phyloP scores from a whole-genome alignment of 2,888 invertebrate species.

The Clitarchus hookeri region DNA sequence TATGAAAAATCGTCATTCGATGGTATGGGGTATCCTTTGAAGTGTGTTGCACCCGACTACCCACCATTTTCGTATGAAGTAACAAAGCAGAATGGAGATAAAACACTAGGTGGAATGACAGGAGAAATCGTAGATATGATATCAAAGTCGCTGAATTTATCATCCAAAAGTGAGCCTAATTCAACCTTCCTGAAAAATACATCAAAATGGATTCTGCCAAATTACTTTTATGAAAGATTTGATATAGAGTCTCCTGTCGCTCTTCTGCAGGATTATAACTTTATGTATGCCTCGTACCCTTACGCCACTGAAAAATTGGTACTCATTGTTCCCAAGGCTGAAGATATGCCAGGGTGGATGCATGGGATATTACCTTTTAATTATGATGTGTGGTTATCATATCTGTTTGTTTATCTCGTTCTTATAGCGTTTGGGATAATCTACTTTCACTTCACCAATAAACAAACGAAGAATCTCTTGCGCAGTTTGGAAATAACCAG shows the following conservation, averaged over 20 bases:
- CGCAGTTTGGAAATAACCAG: background rate
- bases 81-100: background rate
- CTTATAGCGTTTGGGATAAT: background rate
- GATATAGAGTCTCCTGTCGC: background rate
- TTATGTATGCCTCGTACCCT: background rate
- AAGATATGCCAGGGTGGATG: background rate
- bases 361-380: background rate
- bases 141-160: background rate
- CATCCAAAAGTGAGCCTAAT: background rate
- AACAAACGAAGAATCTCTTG: background rate
- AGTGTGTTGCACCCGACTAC: background rate
- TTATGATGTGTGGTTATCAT: background rate
- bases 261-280: background rate
- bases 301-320: background rate
- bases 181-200: background rate
- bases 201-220: background rate
- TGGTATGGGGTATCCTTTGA: background rate
- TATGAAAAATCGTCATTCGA: background rate
- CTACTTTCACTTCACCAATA: background rate
- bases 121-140: background rate
- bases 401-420: background rate
- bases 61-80: background rate
- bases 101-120: background rate
- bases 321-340: background rate
- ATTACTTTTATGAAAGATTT: background rate